Base-by-base conservation (phyloP, 2,797 vertebrate species). In the Girardinus metallicus region DNA sequence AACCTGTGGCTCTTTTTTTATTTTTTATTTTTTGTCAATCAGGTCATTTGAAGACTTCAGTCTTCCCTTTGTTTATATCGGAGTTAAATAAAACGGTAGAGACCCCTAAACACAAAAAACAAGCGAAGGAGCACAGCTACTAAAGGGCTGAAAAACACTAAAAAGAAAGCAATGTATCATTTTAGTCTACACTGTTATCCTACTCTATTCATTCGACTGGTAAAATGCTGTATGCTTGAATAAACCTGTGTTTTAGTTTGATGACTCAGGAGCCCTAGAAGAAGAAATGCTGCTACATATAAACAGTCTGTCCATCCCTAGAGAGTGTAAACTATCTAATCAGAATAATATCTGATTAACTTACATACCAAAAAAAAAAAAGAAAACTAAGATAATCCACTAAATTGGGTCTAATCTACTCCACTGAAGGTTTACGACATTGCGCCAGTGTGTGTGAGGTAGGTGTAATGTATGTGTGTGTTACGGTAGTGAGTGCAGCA, bases 141-240 rank as follows among this genome's bases (percentile, higher is more conserved):
- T 70, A 43, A 76, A 70, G 39, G 64, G 80, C 64, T 73, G 78
- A 81, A 75, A 80, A 83, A 74, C 83, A 64, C 82, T 72, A 71
- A 87, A 83, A 81, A 85, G 88, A 82, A 91, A 94, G 94, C 87
- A 83, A 83, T 82, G 87, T 91, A 93, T 93, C 80, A 86, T 87
- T 92, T 91, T 88, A 88, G 66, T 74, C 2, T n/a, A 51, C 77
- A 77, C 82, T 78, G 88, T 95, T 95, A 89, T 94, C 95, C 93
- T 11, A 95, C 76, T 95, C 93, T 94, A 96, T 96, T 94, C 93
- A 96, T 96, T 93, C 93, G 81, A 91, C 94, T 95, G 94, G 95
- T 93, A 90, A 87, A 92, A 94, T 94, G 87, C 88, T 91, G 95
- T 95, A 95, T 95, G 93, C 93, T 94, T 94, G 93, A 86, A 81